These are phyloP conservation scores for Trichacis sp. DNA, from an alignment of 2,888 invertebrate genomes.

Conservation along the genomic window DNA sequence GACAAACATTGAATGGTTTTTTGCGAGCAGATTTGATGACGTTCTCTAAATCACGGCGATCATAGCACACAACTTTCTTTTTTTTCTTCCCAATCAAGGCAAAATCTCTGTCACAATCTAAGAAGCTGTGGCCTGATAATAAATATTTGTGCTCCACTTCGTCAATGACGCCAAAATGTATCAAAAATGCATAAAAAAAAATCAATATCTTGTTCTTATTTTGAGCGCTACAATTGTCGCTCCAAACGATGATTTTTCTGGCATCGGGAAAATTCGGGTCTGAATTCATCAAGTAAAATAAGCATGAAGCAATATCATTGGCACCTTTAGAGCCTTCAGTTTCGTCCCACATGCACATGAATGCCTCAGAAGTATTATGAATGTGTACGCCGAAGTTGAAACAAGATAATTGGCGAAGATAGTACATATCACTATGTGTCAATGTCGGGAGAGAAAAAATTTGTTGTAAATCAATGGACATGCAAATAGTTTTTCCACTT, in stretches of 20 bases:
- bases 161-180: no score
- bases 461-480: constrained; percentile 3
- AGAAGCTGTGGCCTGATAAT: constrained; percentile 9
- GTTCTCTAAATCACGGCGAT: background rate
- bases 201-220: constrained; percentile 4
- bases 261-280: background rate
- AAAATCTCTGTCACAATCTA: constrained; percentile 10
- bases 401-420: constrained; percentile 5
- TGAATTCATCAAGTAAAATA: background rate
- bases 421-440: constrained; percentile 9
- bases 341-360: constrained; percentile 7
- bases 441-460: background rate
- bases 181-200: background rate
- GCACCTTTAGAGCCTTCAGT: background rate
- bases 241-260: background rate
- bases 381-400: constrained; percentile 9
- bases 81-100: constrained; percentile 8
- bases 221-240: background rate
- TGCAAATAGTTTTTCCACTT: background rate
- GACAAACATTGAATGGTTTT: no score
- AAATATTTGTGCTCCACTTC: no score
- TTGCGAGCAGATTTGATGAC: no score
- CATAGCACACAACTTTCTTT: background rate
- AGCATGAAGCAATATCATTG: constrained; percentile 1
- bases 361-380: background rate